Evolutionary conservation across 2,888 invertebrate genomes (phyloP), one percentile per base, ranked within the genome.

Genomic region (Aporophyla lueneburgensis): DNA sequence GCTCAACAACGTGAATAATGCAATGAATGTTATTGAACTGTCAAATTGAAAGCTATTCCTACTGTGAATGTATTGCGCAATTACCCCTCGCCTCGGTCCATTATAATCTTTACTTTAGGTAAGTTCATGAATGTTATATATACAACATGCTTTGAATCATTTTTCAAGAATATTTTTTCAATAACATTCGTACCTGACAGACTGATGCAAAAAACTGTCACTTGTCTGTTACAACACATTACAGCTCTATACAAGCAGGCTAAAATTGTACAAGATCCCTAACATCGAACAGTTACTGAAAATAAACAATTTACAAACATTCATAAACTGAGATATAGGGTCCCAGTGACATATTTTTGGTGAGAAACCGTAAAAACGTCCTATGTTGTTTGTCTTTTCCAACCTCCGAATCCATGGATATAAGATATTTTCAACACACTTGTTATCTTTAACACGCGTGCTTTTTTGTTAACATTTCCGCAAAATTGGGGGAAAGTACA

Each of bases 191-290:
- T 43, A 19, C 27, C 49, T 51, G 27, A 46, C 46, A 71, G n/a
- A 14, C 16, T n/a, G n/a, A n/a, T n/a, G n/a, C n/a, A n/a, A n/a
- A n/a, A n/a, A n/a, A 43, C 19, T 56, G 19, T 27, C 1, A 24
- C 27, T 74, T 3, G 5, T 56, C 9, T 51, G 16, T 53, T 71
- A 27, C 66, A 66, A 71, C 59, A 58, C 33, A 58, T 81, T 75
- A 67, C 81, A 33, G 40, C 12, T 14, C 54, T 54, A 19, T 12
- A 51, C 21, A 4, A n/a, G 6, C 71, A 81, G 82, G 54, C 40
- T 67, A 16, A 14, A 63, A 75, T 24, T 59, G n/a, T 54, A n/a
- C 10, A 10, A n/a, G 16, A 9, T 43, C 27, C 59, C 19, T 27
- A 59, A 19, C 10, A 27, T 43, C n/a, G 43, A 16, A 33, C 5